A percentile compares a stretch with the other conserved stretches of the same genome.
These are phyloP conservation scores for Montifringilla adamsi DNA, from an alignment of 2,113 vertebrate genomes.

Conservation along the genomic window DNA sequence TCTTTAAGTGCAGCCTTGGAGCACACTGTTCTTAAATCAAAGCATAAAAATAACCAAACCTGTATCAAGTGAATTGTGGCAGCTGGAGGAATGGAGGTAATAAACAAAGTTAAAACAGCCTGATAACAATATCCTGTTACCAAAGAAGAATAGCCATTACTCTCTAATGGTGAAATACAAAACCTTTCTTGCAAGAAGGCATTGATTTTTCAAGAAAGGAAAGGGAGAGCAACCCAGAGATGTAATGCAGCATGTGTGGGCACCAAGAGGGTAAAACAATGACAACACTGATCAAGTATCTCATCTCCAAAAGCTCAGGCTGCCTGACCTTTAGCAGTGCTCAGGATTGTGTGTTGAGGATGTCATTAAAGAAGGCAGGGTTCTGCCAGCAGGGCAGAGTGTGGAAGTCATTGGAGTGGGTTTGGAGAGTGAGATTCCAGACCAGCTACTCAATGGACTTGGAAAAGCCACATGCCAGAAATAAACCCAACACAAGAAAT, in stretches of 20 bases:
- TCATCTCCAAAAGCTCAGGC: not conserved
- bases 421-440: not conserved
- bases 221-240: not conserved
- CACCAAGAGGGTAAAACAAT: not conserved
- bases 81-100: constrained; percentile 7
- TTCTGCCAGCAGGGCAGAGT: too few relatives aligned
- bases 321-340: constrained; percentile 16
- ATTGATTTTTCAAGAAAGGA: constrained; percentile 47
- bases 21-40: constrained; percentile 25
- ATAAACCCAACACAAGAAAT: not conserved
- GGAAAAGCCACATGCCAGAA: not conserved
- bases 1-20: not conserved
- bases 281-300: constrained; percentile 33
- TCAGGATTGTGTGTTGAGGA: constrained; percentile 23
- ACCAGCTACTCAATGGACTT: not conserved
- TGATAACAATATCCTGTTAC: not conserved
- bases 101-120: constrained; percentile 15
- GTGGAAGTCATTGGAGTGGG: not conserved
- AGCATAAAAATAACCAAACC: constrained; percentile 41
- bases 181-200: not conserved
- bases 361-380: constrained; percentile 19
- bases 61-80: not conserved
- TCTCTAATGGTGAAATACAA: not conserved
- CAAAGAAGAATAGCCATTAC: not conserved
- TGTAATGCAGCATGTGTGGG: not conserved